Evolutionary conservation across 2,888 invertebrate species (phyloP).

Genomic region (Gisinianus flammeolus): DNA sequence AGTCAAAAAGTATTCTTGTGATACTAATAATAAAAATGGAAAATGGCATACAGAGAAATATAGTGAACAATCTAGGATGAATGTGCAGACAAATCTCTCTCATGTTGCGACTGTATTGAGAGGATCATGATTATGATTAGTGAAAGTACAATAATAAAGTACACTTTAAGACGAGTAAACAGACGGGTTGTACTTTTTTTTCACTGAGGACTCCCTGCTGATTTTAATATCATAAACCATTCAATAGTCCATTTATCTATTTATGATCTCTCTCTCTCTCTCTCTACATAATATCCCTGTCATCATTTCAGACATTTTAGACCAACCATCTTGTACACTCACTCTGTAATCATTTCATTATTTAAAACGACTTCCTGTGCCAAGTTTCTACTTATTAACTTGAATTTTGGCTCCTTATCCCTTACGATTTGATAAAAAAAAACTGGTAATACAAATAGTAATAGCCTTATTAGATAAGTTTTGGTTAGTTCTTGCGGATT

Average conservation of each 20-base stretch:
- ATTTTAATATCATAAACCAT: neutral
- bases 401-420: neutral
- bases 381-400: too few relatives aligned
- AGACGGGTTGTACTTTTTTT: neutral
- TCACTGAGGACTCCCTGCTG: neutral
- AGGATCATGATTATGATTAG: neutral
- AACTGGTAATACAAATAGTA: neutral
- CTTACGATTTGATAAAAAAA: neutral
- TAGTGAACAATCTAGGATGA: too few relatives aligned
- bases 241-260: neutral
- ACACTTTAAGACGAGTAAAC: neutral
- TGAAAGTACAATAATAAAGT: conserved; percentile 17
- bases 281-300: too few relatives aligned
- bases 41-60: too few relatives aligned
- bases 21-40: neutral
- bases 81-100: too few relatives aligned
- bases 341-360: too few relatives aligned
- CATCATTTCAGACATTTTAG: too few relatives aligned
- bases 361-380: too few relatives aligned
- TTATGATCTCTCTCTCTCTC: neutral
- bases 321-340: too few relatives aligned
- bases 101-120: too few relatives aligned
- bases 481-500: too few relatives aligned
- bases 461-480: too few relatives aligned
- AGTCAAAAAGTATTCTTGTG: neutral